Evolutionary conservation across 2,797 vertebrate genomes (phyloP).

Genomic region (Xiphorhynchus erythropygius): DNA sequence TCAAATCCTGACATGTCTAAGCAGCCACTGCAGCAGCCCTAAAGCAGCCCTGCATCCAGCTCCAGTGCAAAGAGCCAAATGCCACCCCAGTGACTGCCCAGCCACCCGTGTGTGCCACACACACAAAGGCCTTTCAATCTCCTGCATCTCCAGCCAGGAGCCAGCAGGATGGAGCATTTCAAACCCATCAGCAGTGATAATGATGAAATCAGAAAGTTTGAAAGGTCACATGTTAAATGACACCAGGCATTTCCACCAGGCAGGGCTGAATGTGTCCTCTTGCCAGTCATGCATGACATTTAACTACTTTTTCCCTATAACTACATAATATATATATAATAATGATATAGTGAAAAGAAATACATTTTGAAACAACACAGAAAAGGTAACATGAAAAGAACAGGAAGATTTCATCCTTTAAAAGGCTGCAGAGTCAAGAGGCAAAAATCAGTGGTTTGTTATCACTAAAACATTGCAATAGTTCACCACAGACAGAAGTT

Average conservation of each 20-base stretch:
- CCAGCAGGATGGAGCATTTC: not conserved
- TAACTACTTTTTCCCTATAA: not conserved
- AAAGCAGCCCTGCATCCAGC: not conserved
- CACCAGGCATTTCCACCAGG: not conserved
- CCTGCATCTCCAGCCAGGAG: not conserved
- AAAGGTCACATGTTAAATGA: not conserved
- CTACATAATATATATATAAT: not conserved
- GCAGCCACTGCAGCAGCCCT: not conserved
- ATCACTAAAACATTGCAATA: not conserved
- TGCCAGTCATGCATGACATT: not conserved
- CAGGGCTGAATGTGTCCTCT: not conserved
- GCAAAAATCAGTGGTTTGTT: not conserved
- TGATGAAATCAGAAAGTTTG: not conserved
- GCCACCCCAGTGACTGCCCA: not conserved
- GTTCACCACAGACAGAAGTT: not conserved
- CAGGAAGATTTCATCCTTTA: not conserved
- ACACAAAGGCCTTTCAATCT: not conserved
- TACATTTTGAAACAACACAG: not conserved
- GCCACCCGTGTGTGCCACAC: not conserved
- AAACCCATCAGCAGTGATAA: not conserved
- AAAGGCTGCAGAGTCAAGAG: not conserved
- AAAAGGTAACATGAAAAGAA: not conserved
- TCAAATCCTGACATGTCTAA: not conserved
- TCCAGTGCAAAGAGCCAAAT: not conserved
- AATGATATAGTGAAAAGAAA: not conserved